Percentiles rank a stretch among this genome's conserved stretches.
phyloP scores from a whole-genome alignment of 2,888 invertebrate genomes.

The Volucella bombylans region DNA sequence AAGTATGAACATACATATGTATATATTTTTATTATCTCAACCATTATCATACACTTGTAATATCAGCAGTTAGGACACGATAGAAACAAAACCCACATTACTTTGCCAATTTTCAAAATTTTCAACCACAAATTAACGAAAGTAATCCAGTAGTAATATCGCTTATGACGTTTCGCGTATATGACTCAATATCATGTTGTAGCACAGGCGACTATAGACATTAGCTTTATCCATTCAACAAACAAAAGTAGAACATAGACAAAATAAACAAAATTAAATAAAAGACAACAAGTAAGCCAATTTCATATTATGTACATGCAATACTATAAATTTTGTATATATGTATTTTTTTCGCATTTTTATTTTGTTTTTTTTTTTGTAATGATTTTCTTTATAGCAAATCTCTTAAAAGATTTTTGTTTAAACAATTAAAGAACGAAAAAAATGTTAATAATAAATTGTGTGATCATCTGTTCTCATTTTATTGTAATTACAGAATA shows the following conservation, averaged over 20 bases:
- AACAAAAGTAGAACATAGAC: too few species aligned
- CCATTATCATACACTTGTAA: too few species aligned
- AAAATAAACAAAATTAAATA: slow-evolving; percentile 31
- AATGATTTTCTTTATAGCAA: slow-evolving; percentile 57
- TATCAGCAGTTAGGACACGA: too few species aligned
- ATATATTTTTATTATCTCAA: too few species aligned
- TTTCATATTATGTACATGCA: slow-evolving; percentile 72
- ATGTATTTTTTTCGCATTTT: slow-evolving; percentile 52
- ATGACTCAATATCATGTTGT: too few species aligned
- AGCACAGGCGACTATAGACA: background rate
- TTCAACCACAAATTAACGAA: too few species aligned
- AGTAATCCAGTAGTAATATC: too few species aligned
- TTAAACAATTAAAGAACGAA: slow-evolving; percentile 58
- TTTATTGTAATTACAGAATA: slow-evolving; percentile 72
- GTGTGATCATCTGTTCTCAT: slow-evolving; percentile 56
- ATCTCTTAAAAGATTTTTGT: slow-evolving; percentile 50
- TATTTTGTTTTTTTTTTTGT: slow-evolving; percentile 48
- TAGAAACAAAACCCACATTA: too few species aligned
- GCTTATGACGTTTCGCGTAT: too few species aligned
- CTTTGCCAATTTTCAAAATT: too few species aligned
- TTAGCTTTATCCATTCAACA: background rate
- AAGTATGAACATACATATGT: too few species aligned
- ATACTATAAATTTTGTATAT: slow-evolving; percentile 70
- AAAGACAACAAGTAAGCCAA: slow-evolving; percentile 62
- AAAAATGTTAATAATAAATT: slow-evolving; percentile 65